Base-by-base conservation (phyloP, 2,797 vertebrate genomes). In the Perodicticus potto region DNA sequence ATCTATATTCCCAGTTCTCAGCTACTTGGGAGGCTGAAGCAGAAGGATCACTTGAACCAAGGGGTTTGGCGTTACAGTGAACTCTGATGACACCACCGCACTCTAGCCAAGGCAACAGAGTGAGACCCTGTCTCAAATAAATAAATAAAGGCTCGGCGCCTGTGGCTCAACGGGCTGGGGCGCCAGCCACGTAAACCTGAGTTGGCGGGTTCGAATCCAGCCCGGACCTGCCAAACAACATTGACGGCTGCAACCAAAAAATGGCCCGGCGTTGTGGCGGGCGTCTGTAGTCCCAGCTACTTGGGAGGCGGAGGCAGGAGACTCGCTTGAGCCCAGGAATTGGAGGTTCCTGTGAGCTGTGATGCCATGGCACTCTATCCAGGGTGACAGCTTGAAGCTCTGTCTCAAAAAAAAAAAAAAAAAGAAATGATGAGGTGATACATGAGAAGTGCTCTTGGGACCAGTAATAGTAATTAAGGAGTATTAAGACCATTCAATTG, bases 401-500 rank as follows among this genome's bases (percentile, higher is more conserved):
- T 69, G 32, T 69, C 65, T 69, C 16, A 69, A 34, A 69, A 40
- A 40, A 40, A 69, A 67, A n/a, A 65, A 65, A 65, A 63, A 67
- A 20, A 61, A 70, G 77, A 29, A 63, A 29, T 43, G 43, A 59
- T 27, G 40, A 83, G 14, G 8, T 65, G 40, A 69, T 93, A 73
- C 8, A 9, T 91, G 32, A 59, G 82, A 87, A 90, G 27, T 77
- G 32, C 34, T 94, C 49, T 57, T 82, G 81, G 12, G 37, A 27
- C 27, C 63, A 25, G 72, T 43, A 86, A 34, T 73, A 73, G 27
- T 78, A 49, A 92, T 49, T 93, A 45, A 72, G 57, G 95, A 86
- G 29, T 88, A 86, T 69, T 86, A 86, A 85, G 57, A 83, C 17
- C 29, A 73, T 87, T 92, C 59, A 76, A 1, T 43, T 27, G 27